Evolutionary conservation across 2,888 invertebrate species (phyloP).

Genomic region (Isotomurus palustris): DNA sequence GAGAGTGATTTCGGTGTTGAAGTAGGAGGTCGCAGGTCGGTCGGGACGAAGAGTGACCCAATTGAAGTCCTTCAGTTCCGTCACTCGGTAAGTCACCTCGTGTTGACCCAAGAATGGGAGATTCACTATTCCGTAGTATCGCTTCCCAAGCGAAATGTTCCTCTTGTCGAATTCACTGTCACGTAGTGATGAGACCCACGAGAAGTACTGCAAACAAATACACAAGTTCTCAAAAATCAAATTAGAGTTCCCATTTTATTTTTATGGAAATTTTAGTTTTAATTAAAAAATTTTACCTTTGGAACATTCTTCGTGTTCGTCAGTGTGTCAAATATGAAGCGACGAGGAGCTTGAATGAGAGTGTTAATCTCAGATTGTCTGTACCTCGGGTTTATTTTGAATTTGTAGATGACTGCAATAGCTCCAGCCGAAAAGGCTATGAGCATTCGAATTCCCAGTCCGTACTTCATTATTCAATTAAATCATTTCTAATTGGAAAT

Average conservation of each 20-base stretch:
- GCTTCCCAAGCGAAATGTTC: constrained; percentile 37
- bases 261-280: neutral
- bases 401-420: constrained; percentile 40
- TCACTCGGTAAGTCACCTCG: constrained; percentile 32
- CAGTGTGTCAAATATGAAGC: constrained; percentile 38
- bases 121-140: constrained; percentile 37
- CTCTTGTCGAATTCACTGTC: constrained; percentile 32
- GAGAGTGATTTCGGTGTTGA: constrained; percentile 39
- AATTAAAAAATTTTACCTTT: constrained; percentile 22
- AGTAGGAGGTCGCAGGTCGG: constrained; percentile 25
- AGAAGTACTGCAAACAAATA: constrained; percentile 36
- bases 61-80: constrained; percentile 35
- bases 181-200: constrained; percentile 34
- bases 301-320: constrained; percentile 38
- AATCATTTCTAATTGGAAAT: neutral
- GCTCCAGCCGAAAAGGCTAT: constrained; percentile 40
- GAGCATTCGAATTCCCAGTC: constrained; percentile 38
- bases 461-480: constrained; percentile 38
- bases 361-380: constrained; percentile 37
- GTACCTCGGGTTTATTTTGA: constrained; percentile 28
- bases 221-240: neutral
- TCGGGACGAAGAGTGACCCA: constrained; percentile 41
- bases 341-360: constrained; percentile 31
- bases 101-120: constrained; percentile 43
- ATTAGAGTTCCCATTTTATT: neutral